Conservation (phyloP, 2,797 vertebrate species). For the Sebastes matsubarae region DNA sequence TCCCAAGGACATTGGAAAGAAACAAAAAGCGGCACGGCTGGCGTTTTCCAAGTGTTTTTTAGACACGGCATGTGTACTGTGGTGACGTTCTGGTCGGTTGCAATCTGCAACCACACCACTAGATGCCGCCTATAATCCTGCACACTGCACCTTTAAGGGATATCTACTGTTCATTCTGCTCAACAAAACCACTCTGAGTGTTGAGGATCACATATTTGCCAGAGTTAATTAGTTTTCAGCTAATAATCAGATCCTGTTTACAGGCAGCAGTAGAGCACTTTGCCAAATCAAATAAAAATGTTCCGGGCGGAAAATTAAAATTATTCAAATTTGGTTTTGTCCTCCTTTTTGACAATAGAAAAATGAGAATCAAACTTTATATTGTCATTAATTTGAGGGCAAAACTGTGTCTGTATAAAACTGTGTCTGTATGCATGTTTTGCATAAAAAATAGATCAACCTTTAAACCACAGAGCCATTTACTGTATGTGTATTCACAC, state of each 20-base stretch:
- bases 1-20: too few species aligned
- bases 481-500: background rate
- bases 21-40: too few species aligned
- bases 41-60: accelerated
- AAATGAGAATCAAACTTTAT: background rate
- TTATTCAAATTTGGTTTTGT: background rate
- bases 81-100: background rate
- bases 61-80: too few species aligned
- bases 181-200: background rate
- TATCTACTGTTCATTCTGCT: background rate
- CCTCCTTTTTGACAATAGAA: background rate
- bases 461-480: background rate
- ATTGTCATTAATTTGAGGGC: background rate
- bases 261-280: slow-evolving; percentile 25
- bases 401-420: background rate
- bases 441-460: background rate
- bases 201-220: slow-evolving; percentile 32
- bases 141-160: background rate
- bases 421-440: background rate
- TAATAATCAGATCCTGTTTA: slow-evolving; percentile 50
- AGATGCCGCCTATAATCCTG: too few species aligned
- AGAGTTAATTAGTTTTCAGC: slow-evolving; percentile 50
- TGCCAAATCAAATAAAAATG: slow-evolving; percentile 44
- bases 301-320: slow-evolving; percentile 6
- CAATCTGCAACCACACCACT: too few species aligned